Evolutionary conservation across 2,113 vertebrate genomes (phyloP).

Genomic region (Todiramphus saurophagus): DNA sequence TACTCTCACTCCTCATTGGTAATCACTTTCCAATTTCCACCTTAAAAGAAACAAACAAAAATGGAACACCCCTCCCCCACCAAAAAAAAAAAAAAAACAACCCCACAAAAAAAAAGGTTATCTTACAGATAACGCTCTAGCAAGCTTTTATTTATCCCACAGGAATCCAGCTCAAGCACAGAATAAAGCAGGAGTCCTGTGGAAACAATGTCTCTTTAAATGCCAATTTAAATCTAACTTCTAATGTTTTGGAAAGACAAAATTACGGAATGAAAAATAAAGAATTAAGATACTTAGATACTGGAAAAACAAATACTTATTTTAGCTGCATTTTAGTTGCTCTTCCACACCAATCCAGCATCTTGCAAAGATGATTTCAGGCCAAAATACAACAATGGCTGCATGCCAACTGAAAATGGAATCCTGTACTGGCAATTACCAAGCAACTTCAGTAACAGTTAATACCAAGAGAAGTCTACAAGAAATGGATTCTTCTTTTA

Average conservation of each 20-base stretch:
- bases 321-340: neutral
- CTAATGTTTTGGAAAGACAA: neutral
- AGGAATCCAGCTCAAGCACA: constrained; percentile 1
- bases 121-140: constrained; percentile 24
- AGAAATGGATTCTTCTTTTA: neutral
- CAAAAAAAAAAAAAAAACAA: neutral
- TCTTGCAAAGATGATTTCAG: neutral
- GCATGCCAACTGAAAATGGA: neutral
- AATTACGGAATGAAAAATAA: neutral
- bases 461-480: neutral
- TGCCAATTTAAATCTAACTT: neutral
- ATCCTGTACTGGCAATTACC: neutral
- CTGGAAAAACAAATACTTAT: neutral
- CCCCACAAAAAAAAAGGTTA: neutral
- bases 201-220: constrained; percentile 4
- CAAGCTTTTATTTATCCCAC: constrained; percentile 39
- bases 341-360: neutral
- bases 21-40: neutral
- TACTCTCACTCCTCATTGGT: neutral
- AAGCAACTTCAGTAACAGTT: neutral
- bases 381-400: neutral
- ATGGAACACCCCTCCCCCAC: too few relatives aligned
- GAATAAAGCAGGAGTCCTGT: neutral
- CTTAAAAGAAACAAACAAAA: neutral
- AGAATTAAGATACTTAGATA: neutral